Evolutionary conservation across 2,113 vertebrate species (phyloP), one percentile per base, ranked within the genome.

Genomic region (Calonectris borealis): DNA sequence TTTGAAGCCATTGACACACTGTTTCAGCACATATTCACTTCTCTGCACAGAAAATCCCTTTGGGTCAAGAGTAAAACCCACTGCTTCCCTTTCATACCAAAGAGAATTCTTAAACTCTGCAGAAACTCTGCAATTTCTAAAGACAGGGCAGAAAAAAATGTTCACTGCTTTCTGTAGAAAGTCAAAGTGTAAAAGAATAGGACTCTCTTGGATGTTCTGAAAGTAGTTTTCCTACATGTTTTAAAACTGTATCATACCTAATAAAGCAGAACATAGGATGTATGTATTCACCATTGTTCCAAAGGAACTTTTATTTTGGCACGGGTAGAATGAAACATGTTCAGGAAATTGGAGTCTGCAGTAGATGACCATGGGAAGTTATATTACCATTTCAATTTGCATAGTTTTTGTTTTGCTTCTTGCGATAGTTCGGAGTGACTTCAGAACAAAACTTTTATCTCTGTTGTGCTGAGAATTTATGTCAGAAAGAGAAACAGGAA

Each of bases 1-100:
- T 94, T 97, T 97, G 83, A 95, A 96, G 86, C 54, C 76, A 79
- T 80, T 93, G 96, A 92, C 80, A 83, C 24, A 57, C 60, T 60
- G 18, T 60, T 94, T 88, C 80, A 88, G 57, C 44, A 88, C 36
- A 57, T 58, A 90, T 86, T 93, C 88, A 86, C 69, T 94, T 79
- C 65, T 93, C 42, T 58, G 68, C 54, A 60, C 79, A 88, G 66
- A 92, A 95, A 76, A 93, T 80, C 75, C 42, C 58, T 88, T 79
- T 93, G 68, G 92, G 88, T 97, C 90, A 93, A 64, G n/a, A 58
- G 79, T 83, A 94, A 96, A 93, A 83, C 54, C 68, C 48, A 62
- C 61, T 78, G 54, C 36, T 93, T 86, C 71, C 48, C 83, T 92
- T 95, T 95, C 52, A 83, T 83, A 86, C 83, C 32, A 88, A 91